Conservation (phyloP, 2,888 invertebrate genomes). For the Seira sanloemensis region DNA sequence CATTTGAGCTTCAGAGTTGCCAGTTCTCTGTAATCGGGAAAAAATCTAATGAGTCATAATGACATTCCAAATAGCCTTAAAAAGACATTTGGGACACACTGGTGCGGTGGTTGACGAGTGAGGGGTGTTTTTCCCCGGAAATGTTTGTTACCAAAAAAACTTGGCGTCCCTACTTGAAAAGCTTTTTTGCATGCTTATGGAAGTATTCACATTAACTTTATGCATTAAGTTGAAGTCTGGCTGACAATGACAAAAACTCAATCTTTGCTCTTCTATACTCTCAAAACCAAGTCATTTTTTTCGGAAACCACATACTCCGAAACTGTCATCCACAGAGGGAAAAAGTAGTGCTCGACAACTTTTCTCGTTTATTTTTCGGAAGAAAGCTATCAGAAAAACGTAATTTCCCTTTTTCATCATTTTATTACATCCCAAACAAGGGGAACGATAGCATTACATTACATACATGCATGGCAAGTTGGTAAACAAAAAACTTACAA, state of each 20-base stretch:
- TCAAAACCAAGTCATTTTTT: too few species aligned
- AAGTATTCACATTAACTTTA: too few species aligned
- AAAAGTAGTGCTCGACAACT: not conserved
- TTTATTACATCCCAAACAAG: not conserved
- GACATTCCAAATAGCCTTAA: not conserved
- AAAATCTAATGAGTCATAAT: conserved; percentile 3
- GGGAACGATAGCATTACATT: not conserved
- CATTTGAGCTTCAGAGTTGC: too few species aligned
- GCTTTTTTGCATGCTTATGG: too few species aligned
- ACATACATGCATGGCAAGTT: not conserved
- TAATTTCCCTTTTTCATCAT: conserved; percentile 1
- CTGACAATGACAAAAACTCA: not conserved
- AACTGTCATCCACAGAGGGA: not conserved
- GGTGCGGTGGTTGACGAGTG: too few species aligned
- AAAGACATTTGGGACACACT: not conserved
- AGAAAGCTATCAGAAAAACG: not conserved
- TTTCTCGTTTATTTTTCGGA: not conserved
- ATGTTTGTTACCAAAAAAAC: too few species aligned
- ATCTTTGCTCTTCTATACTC: too few species aligned
- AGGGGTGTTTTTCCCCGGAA: too few species aligned
- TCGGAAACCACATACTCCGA: not conserved
- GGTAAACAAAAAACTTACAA: conserved; percentile 57
- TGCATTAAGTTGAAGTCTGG: too few species aligned
- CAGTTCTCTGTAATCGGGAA: too few species aligned
- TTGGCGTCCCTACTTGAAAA: too few species aligned